Percentiles rank a stretch among this genome's conserved stretches.
Conservation (phyloP, 2,797 vertebrate genomes). For the Lutjanus argentimaculatus region DNA sequence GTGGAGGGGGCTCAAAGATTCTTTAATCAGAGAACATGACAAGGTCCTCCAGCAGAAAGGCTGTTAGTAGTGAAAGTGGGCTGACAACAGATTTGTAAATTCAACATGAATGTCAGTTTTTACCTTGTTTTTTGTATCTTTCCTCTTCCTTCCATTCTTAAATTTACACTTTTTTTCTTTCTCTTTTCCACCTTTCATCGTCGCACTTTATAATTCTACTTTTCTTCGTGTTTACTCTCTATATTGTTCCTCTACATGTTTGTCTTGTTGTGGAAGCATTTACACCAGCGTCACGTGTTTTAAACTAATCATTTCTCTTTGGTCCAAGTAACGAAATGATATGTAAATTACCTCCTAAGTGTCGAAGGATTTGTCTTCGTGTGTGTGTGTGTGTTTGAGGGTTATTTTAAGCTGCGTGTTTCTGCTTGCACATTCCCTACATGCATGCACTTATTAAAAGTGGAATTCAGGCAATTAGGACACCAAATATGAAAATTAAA, state of each 20-base stretch:
- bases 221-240: not conserved
- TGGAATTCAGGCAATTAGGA: slow-evolving; percentile 13
- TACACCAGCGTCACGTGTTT: not conserved
- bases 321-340: not conserved
- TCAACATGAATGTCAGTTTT: slow-evolving; percentile 18
- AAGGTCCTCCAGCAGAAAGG: slow-evolving; percentile 33
- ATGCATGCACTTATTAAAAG: slow-evolving; percentile 29
- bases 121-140: not conserved
- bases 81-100: slow-evolving; percentile 32
- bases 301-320: slow-evolving; percentile 28
- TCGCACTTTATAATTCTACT: too few species aligned
- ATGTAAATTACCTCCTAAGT: slow-evolving; percentile 30
- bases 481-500: not conserved
- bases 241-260: not conserved
- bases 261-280: not conserved
- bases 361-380: slow-evolving; percentile 25
- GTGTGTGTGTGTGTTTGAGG: not conserved
- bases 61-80: slow-evolving; percentile 8
- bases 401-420: slow-evolving; percentile 2
- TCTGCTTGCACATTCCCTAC: not conserved
- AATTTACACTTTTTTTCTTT: not conserved
- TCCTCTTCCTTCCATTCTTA: not conserved
- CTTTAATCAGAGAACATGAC: slow-evolving; percentile 59
- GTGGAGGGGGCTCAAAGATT: slow-evolving; percentile 36
- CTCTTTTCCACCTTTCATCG: not conserved